Percentiles rank a stretch among this genome's conserved stretches.
phyloP scores from a whole-genome alignment of 1,140 invertebrate genomes.

The Macrobrachium nipponense region DNA sequence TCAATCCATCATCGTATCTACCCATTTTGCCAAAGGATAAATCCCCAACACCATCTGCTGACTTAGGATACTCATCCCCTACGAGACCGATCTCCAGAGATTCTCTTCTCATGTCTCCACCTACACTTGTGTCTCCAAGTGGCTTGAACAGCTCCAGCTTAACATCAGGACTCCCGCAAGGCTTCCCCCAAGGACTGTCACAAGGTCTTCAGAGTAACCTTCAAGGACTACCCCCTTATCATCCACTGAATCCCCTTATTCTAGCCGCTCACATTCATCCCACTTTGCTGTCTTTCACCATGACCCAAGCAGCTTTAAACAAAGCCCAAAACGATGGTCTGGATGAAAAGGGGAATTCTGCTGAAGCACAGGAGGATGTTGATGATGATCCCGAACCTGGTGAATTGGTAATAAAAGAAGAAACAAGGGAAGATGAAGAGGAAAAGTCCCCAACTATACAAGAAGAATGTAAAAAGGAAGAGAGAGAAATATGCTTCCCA shows the following conservation, averaged over 20 bases:
- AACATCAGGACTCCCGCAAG: constrained; percentile 34
- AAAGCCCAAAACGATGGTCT: constrained; percentile 57
- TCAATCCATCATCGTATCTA: constrained; percentile 74
- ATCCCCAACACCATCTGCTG: constrained; percentile 67
- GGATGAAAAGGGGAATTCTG: constrained; percentile 57
- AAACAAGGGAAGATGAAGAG: constrained; percentile 71
- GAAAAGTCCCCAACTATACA: constrained; percentile 66
- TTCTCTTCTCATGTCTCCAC: constrained; percentile 50
- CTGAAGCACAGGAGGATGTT: constrained; percentile 68
- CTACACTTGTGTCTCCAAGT: constrained; percentile 43
- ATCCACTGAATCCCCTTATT: constrained; percentile 59
- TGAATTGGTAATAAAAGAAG: constrained; percentile 65
- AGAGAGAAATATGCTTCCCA: constrained; percentile 47
- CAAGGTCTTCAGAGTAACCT: constrained; percentile 60
- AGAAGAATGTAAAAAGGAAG: constrained; percentile 40
- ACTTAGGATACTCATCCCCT: constrained; percentile 61
- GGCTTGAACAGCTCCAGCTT: constrained; percentile 69
- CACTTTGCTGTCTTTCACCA: constrained; percentile 60
- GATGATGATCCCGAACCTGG: constrained; percentile 62
- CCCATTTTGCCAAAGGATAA: constrained; percentile 80
- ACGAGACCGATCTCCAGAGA: constrained; percentile 55
- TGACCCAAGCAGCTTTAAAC: constrained; percentile 54
- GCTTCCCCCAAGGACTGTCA: constrained; percentile 65
- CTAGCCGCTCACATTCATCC: constrained; percentile 63
- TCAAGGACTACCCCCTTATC: constrained; percentile 59